Evolutionary conservation across 1,140 invertebrate genomes (phyloP).

Genomic region (Heliconius eleuchia): DNA sequence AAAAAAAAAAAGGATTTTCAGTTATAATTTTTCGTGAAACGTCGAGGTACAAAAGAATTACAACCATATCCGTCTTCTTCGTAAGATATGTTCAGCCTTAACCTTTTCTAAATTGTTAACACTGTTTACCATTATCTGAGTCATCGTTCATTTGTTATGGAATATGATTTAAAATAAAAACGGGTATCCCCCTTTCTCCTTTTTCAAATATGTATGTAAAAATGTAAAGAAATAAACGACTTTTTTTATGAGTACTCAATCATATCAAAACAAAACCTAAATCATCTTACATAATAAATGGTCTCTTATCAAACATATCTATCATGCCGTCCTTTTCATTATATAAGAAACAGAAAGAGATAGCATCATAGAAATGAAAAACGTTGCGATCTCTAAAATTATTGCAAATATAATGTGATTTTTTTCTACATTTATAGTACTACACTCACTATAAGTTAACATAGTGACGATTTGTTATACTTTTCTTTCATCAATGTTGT

Average conservation of each 20-base stretch:
- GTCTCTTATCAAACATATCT: background rate
- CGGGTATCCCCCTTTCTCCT: too few species aligned
- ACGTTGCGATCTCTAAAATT: background rate
- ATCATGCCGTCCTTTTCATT: background rate
- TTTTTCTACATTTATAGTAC: background rate
- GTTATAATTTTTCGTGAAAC: conserved; percentile 14
- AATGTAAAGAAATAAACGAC: too few species aligned
- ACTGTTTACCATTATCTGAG: background rate
- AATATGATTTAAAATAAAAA: too few species aligned
- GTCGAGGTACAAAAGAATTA: conserved; percentile 10
- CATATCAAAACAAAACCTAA: background rate
- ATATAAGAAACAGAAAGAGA: background rate
- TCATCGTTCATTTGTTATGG: too few species aligned
- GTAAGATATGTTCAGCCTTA: conserved; percentile 27
- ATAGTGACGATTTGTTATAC: background rate
- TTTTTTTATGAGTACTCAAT: too few species aligned
- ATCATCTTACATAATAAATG: background rate
- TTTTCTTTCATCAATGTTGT: too few species aligned
- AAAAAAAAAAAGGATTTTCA: background rate
- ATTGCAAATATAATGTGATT: background rate
- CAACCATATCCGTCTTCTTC: conserved; percentile 12
- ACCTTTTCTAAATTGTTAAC: conserved; percentile 3
- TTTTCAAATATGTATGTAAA: too few species aligned
- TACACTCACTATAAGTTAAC: background rate
- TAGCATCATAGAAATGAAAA: background rate